Base-by-base conservation (phyloP, 2,888 invertebrate genomes). In the Volucella bombylans region DNA sequence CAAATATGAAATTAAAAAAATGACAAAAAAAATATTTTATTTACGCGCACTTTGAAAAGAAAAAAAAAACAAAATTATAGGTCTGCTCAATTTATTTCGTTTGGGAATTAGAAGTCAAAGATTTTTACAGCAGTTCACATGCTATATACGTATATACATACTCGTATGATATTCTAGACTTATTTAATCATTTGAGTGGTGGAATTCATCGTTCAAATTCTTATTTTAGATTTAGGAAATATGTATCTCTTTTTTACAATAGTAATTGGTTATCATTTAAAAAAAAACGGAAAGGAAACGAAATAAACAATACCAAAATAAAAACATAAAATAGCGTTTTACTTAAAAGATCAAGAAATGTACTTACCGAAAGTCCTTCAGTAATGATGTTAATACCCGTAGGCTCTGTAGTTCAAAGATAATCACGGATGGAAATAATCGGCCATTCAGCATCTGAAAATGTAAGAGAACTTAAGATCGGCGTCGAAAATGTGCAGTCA, bases 181-280 rank as follows among this genome's bases (percentile, higher is more conserved):
- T 54, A n/a, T 61, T n/a, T 14, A n/a, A 50, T 74, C 74, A 64
- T 74, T 45, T 69, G 74, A 78, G 72, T 69, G 72, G 68, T 72
- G 77, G 54, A 67, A 43, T 57, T 72, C 65, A 72, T 82, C 67
- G 61, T 72, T 82, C 54, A 61, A 71, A 12, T 72, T 78, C 11
- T 78, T 68, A 31, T 61, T 76, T 9, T 71, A 65, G 31, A 55
- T 57, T 50, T 57, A 68, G 73, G 67, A 18, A 65, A 43, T 39
- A 55, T 23, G 18, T 23, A 23, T 23, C n/a, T 43, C 62, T 50
- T 59, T 64, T 57, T 64, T 72, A 18, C 18, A 18, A 57, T 74
- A 82, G 68, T 57, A 50, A 73, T 73, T 78, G 77, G 67, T 72
- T 77, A 62, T 78, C 62, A 72, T 82, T 55, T 41, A 78, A 12